These are phyloP conservation scores for Phoxinus phoxinus DNA, from an alignment of 2,113 vertebrate genomes.

Conservation along the genomic window DNA sequence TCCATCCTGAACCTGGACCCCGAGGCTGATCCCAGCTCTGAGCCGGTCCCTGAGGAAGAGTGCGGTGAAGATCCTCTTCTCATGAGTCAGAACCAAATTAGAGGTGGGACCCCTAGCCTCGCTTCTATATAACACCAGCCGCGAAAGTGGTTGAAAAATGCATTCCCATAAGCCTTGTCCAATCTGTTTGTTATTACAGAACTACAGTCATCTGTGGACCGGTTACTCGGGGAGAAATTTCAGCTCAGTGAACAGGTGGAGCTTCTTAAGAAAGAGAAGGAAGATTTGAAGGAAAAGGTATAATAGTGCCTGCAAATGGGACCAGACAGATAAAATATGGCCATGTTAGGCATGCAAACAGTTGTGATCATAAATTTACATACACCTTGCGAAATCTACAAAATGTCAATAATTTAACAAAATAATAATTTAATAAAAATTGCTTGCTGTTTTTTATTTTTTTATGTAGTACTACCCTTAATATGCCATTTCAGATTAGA, in stretches of 20 bases:
- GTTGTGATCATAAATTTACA: background rate
- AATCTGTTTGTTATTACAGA: conserved; percentile 63
- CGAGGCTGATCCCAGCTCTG: conserved; percentile 6
- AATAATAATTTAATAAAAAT: too few species aligned
- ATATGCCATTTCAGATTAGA: too few species aligned
- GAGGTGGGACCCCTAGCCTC: conserved; percentile 61
- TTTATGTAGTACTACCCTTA: too few species aligned
- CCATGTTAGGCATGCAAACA: background rate
- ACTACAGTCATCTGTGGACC: conserved; percentile 74
- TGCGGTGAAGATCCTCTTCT: conserved; percentile 46
- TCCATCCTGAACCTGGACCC: conserved; percentile 43
- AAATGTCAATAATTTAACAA: background rate
- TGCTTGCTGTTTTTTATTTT: too few species aligned
- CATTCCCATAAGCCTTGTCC: background rate
- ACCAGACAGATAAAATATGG: background rate
- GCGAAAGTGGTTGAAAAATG: background rate
- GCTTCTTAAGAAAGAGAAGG: conserved; percentile 69
- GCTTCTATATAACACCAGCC: background rate
- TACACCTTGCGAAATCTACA: background rate
- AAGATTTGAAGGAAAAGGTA: conserved; percentile 75
- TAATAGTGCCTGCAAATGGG: background rate
- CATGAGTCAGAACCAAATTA: conserved; percentile 68
- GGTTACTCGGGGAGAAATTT: conserved; percentile 75
- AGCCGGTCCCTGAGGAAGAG: conserved; percentile 35
- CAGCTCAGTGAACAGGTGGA: conserved; percentile 72